Percentiles rank a stretch among this genome's conserved stretches.
These are phyloP conservation scores for Neotragus pygmaeus DNA, from an alignment of 2,113 vertebrate genomes.

Conservation along the genomic window DNA sequence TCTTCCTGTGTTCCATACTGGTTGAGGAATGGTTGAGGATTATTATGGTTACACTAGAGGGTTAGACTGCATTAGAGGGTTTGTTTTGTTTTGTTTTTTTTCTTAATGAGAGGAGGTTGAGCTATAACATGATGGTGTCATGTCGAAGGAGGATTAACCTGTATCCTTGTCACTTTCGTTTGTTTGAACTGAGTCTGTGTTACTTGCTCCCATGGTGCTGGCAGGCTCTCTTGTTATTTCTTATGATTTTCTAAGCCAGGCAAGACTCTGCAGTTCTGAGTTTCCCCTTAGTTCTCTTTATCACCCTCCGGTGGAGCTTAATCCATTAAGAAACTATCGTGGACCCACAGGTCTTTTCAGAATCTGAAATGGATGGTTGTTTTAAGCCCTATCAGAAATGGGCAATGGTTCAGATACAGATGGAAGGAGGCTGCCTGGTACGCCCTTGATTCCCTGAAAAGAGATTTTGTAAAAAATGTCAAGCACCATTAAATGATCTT, in stretches of 20 bases:
- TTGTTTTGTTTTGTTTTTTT: neutral
- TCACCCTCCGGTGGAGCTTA: neutral
- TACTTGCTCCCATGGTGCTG: neutral
- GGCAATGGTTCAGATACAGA: neutral
- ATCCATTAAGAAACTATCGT: neutral
- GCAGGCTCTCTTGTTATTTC: neutral
- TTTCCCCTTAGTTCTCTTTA: neutral
- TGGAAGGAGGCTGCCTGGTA: neutral
- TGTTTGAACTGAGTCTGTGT: neutral
- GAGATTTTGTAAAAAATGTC: neutral
- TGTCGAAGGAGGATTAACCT: neutral
- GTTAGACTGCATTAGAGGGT: neutral
- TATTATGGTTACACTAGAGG: neutral
- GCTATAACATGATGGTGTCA: neutral
- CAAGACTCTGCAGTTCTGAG: neutral
- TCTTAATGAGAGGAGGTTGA: neutral
- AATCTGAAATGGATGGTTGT: neutral
- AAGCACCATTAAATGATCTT: neutral
- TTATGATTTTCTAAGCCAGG: neutral
- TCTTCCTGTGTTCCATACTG: neutral
- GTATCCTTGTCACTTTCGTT: neutral
- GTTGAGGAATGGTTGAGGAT: neutral
- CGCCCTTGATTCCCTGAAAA: neutral
- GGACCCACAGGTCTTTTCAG: neutral
- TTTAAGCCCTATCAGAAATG: neutral